A percentile compares a stretch with the other conserved stretches of the same genome.
These are phyloP conservation scores for Cavia porcellus DNA, from an alignment of 2,113 vertebrate species.

Conservation along the genomic window DNA sequence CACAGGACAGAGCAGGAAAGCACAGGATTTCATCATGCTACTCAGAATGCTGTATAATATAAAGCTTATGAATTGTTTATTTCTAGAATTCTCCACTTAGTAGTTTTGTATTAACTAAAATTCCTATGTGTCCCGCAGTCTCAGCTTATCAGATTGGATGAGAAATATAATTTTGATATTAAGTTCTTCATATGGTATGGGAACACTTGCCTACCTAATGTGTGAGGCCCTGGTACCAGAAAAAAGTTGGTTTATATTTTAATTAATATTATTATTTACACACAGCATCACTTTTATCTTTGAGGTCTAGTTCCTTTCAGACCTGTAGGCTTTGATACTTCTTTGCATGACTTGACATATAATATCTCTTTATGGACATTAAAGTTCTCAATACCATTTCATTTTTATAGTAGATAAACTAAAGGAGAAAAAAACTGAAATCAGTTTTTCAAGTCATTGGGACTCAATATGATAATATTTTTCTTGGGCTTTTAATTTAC, in stretches of 20 bases:
- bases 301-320: slow-evolving; percentile 42
- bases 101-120: neutral
- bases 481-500: neutral
- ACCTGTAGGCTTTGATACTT: neutral
- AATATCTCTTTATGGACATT: slow-evolving; percentile 21
- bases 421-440: neutral
- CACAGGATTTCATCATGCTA: neutral
- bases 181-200: neutral
- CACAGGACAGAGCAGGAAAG: neutral
- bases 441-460: neutral
- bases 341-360: slow-evolving; percentile 36
- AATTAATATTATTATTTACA: slow-evolving; percentile 67
- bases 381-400: neutral
- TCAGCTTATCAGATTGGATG: neutral
- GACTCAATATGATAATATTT: neutral
- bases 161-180: slow-evolving; percentile 42
- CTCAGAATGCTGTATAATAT: neutral
- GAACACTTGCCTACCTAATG: neutral
- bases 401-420: neutral
- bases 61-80: neutral
- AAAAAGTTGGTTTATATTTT: slow-evolving; percentile 32
- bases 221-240: neutral
- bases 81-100: neutral
- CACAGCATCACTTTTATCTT: neutral
- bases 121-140: neutral